Conservation (phyloP, 1,140 invertebrate species). For the Geopemphigus sp. region DNA sequence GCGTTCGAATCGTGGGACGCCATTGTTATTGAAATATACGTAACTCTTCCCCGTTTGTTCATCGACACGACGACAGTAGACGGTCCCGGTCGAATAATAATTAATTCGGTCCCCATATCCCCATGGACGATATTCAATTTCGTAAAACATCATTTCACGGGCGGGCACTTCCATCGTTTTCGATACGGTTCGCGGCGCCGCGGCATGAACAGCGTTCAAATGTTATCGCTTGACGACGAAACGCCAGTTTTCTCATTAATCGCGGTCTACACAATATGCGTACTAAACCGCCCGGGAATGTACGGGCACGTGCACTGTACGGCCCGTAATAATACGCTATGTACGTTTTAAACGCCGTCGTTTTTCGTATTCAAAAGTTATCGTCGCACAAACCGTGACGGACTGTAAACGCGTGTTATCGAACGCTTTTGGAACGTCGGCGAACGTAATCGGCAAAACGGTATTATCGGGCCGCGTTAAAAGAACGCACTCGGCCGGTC, state of each 20-base stretch:
- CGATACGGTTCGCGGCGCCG: neutral
- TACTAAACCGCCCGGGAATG: neutral
- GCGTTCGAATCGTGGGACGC: neutral
- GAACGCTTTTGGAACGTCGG: too few species aligned
- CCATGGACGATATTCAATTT: neutral
- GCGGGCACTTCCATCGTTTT: neutral
- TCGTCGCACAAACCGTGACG: neutral
- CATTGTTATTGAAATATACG: conserved; percentile 23
- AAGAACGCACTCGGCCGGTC: too few species aligned
- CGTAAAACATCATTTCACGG: conserved; percentile 6
- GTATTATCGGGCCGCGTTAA: too few species aligned
- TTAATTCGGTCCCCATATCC: neutral
- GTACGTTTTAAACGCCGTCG: neutral
- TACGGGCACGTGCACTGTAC: neutral
- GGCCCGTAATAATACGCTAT: neutral
- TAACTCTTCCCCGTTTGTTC: neutral
- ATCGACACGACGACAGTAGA: neutral
- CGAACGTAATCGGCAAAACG: too few species aligned
- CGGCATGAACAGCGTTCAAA: neutral
- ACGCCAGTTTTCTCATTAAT: conserved; percentile 36
- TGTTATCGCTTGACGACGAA: conserved; percentile 20
- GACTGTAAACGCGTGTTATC: too few species aligned
- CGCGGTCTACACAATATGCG: neutral
- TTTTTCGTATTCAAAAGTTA: neutral
- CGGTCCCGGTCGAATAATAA: conserved; percentile 14